Evolutionary conservation across 2,888 invertebrate genomes (phyloP).

Genomic region (Megaustenia siamemsis): DNA sequence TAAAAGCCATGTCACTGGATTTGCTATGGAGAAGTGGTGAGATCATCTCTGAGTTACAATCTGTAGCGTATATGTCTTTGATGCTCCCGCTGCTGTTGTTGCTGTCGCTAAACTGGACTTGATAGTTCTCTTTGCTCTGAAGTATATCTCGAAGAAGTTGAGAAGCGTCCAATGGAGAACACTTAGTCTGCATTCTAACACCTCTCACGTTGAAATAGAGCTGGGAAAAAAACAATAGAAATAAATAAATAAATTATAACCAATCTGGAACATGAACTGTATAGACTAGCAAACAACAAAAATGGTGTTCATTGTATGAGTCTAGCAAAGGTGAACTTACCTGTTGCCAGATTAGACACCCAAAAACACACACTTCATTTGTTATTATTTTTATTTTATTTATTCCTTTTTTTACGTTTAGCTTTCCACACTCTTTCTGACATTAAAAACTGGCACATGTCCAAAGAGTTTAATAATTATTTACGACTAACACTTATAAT

Average conservation of each 20-base stretch:
- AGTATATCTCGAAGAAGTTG: constrained; percentile 93
- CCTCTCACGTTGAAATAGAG: not conserved
- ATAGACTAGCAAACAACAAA: not conserved
- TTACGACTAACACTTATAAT: no score
- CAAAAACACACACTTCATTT: not conserved
- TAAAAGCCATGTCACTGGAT: constrained; percentile 54
- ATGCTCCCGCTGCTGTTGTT: constrained; percentile 40
- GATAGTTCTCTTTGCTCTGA: constrained; percentile 85
- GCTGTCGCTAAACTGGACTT: constrained; percentile 77
- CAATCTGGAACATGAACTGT: not conserved
- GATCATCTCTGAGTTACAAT: constrained; percentile 53
- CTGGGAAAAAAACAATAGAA: constrained; percentile 19
- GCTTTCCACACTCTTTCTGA: no score
- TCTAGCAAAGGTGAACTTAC: not conserved
- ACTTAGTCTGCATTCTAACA: constrained; percentile 46
- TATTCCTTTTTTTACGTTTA: no score
- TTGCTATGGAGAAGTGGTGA: constrained; percentile 52
- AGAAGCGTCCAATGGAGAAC: constrained; percentile 67
- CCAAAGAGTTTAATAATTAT: no score
- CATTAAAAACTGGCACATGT: no score
- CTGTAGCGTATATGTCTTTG: constrained; percentile 37
- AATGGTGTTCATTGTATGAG: not conserved
- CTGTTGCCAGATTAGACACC: not conserved
- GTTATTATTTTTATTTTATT: no score
- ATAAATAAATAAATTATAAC: not conserved